phyloP scores from a whole-genome alignment of 2,888 invertebrate genomes.

The Clunio marinus region DNA sequence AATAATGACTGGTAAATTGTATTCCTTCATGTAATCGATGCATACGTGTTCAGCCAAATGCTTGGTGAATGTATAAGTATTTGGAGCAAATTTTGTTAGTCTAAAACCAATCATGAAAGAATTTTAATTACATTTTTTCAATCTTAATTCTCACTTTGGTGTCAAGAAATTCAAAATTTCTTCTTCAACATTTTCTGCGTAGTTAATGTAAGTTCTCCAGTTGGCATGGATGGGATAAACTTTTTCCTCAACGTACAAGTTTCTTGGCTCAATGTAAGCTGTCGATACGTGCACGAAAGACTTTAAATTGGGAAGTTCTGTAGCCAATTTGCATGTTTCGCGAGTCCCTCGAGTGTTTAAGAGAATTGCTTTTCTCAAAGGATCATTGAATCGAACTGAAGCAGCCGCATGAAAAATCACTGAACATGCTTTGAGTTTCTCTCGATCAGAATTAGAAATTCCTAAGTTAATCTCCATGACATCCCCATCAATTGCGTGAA shows the following conservation, averaged over 20 bases:
- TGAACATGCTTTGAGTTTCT: constrained; percentile 49
- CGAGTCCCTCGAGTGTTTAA: constrained; percentile 58
- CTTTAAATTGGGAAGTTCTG: constrained; percentile 51
- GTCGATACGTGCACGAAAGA: constrained; percentile 83
- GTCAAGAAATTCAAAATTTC: background rate
- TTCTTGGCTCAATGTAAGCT: constrained; percentile 56
- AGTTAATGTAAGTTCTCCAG: constrained; percentile 17
- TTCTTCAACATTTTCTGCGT: constrained; percentile 11
- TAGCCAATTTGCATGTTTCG: constrained; percentile 56
- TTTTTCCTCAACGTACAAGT: constrained; percentile 56
- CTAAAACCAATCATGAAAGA: background rate
- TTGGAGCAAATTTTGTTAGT: constrained; percentile 54
- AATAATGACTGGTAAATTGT: constrained; percentile 69
- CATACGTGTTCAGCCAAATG: constrained; percentile 79
- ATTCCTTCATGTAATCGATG: constrained; percentile 57
- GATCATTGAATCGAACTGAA: constrained; percentile 67
- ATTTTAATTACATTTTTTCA: background rate
- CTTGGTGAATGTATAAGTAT: constrained; percentile 89
- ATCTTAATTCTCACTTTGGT: background rate
- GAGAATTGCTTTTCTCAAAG: constrained; percentile 57
- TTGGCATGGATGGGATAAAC: constrained; percentile 61
- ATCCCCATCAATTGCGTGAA: constrained; percentile 65
- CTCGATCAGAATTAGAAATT: constrained; percentile 60
- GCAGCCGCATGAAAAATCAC: constrained; percentile 39
- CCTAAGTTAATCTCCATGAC: constrained; percentile 67